Base-by-base conservation (phyloP, 1,140 invertebrate genomes). In the Frieseomelitta varia region DNA sequence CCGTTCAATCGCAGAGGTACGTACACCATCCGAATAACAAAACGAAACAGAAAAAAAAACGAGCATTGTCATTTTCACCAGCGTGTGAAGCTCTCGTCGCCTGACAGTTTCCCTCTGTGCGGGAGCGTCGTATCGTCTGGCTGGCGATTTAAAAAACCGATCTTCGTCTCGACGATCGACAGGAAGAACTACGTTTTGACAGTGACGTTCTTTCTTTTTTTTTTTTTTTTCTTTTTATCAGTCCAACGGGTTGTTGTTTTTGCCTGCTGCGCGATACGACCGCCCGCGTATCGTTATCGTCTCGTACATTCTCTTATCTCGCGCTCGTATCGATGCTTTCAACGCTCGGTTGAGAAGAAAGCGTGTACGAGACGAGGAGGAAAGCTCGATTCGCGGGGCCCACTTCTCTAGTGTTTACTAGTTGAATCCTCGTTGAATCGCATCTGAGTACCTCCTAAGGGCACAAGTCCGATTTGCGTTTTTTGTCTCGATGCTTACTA, bases 1-100 rank as follows among this genome's bases (percentile, higher is more conserved):
- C 98, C 98, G 93, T 98, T 99, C 95, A 99, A 98, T 96, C 97
- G 98, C 91, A 96, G 98, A 97, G 98, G 98, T 99, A 96, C 96
- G 96, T 95, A 75, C 17, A 63, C 1, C 21, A 63, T 1, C 56
- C 39, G n/a, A 61, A 27, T 39, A 56, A 17, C 39, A 39, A 6
- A 39, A 39, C 30, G 30, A 6, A 39, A 39, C 39, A 47, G 8
- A 8, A 47, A 47, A 6, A 47, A 47, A 47, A 47, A 47, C 39
- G 39, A 47, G 63, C 17, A 24, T 81, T 65, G 1, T 27, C 0
- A n/a, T n/a, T 24, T 27, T 24, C 4, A 39, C 39, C 4, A 39
- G 24, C 27, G 12, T 10, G 30, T 47, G 39, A 47, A 47, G 39
- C 8, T 39, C 15, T 15, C 12, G 19, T n/a, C 3, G 14, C 10